phyloP scores from a whole-genome alignment of 53 echinoderm and acorn worm genomes.

The Echinarachnius parma region DNA sequence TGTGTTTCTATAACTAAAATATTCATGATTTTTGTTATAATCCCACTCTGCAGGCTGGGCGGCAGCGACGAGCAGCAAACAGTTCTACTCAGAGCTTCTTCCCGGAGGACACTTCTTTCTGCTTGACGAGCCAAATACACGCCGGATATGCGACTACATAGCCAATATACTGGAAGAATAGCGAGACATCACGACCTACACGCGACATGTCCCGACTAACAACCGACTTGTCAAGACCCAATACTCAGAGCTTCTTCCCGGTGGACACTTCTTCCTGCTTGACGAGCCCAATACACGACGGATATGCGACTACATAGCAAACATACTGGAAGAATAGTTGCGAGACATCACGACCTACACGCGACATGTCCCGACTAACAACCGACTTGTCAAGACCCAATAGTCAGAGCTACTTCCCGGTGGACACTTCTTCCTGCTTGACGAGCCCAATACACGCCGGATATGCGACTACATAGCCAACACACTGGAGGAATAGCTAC shows the following conservation, averaged over 20 bases:
- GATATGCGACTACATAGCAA: conserved; percentile 21
- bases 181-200: too few species aligned
- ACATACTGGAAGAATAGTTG: too few species aligned
- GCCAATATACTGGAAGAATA: neutral
- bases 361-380: too few species aligned
- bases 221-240: too few species aligned
- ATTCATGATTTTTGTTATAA: neutral
- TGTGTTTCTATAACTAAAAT: neutral
- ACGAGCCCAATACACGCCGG: conserved; percentile 23
- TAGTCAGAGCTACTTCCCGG: conserved; percentile 57
- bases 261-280: conserved; percentile 68
- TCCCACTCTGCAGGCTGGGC: conserved; percentile 49
- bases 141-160: conserved; percentile 16
- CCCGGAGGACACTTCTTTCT: conserved; percentile 76
- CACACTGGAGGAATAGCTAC: too few species aligned
- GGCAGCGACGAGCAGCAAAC: conserved; percentile 36
- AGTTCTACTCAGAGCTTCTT: conserved; percentile 42
- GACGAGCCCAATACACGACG: conserved; percentile 23
- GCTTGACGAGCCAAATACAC: conserved; percentile 28
- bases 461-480: conserved; percentile 21
- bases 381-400: too few species aligned
- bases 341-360: too few species aligned
- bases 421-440: conserved; percentile 64
- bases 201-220: too few species aligned
- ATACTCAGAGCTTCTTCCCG: conserved; percentile 49